Evolutionary conservation across 2,888 invertebrate species (phyloP).

Genomic region (Drepanosiphum platanoidis): DNA sequence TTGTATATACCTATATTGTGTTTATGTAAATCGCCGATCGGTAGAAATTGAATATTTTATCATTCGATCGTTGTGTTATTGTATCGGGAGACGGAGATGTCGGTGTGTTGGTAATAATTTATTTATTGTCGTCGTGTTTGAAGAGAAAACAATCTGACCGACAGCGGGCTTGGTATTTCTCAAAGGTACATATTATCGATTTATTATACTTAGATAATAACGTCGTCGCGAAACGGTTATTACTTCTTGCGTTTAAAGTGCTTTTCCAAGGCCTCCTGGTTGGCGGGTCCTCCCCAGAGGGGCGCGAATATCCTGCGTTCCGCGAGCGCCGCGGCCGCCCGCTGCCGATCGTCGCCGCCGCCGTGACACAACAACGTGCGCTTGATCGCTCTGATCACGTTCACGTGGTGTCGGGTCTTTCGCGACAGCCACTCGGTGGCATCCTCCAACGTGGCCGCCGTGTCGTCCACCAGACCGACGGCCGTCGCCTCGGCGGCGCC

Average conservation of each 20-base stretch:
- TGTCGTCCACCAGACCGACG: constrained; percentile 68
- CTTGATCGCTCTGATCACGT: constrained; percentile 66
- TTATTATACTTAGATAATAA: too few relatives aligned
- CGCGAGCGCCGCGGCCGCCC: constrained; percentile 65
- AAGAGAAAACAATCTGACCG: too few relatives aligned
- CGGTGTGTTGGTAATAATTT: too few relatives aligned
- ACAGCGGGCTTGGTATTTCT: too few relatives aligned
- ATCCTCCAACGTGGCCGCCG: constrained; percentile 65
- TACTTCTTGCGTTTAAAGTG: too few relatives aligned
- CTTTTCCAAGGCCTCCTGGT: constrained; percentile 66
- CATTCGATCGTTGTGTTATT: too few relatives aligned
- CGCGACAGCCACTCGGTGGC: constrained; percentile 67
- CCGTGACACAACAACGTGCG: constrained; percentile 62
- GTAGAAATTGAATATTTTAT: too few relatives aligned
- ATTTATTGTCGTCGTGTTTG: too few relatives aligned
- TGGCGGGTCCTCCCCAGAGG: constrained; percentile 68
- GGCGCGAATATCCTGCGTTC: constrained; percentile 68
- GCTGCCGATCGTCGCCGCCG: not conserved
- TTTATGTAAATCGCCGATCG: too few relatives aligned
- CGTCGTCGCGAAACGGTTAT: not conserved
- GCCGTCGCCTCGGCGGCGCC: constrained; percentile 66
- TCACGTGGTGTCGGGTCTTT: constrained; percentile 65
- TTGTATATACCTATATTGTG: too few relatives aligned
- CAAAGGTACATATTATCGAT: too few relatives aligned
- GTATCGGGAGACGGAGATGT: too few relatives aligned